Conservation (phyloP, 2,113 vertebrate genomes). For the Podocnemis expansa region DNA sequence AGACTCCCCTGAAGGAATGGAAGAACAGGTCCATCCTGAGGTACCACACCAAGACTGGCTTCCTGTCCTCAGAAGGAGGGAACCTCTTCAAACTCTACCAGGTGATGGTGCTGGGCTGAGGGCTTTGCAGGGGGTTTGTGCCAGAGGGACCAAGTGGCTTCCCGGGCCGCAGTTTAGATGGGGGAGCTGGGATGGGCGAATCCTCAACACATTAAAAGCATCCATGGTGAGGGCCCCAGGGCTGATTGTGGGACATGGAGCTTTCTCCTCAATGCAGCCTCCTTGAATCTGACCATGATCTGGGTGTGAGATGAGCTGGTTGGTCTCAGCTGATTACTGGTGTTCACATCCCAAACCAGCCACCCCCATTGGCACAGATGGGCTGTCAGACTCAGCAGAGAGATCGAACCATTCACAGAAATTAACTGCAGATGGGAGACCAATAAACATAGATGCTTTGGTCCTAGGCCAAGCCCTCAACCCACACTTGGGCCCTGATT, state of each 20-base stretch:
- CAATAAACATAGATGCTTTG: background rate
- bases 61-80: background rate
- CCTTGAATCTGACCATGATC: background rate
- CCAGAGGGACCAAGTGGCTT: background rate
- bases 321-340: background rate
- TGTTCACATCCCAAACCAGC: background rate
- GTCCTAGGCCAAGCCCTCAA: no score
- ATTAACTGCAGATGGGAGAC: background rate
- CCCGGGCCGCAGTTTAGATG: background rate
- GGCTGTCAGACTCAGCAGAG: background rate
- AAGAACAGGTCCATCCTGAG: conserved; percentile 17
- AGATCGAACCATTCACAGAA: background rate
- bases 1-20: conserved; percentile 8
- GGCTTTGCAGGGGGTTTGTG: background rate
- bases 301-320: background rate
- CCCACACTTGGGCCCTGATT: no score
- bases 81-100: conserved; percentile 32
- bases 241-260: background rate
- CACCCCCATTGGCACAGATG: background rate
- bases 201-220: background rate
- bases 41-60: conserved; percentile 13
- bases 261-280: background rate
- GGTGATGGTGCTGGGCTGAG: background rate
- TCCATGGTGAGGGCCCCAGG: background rate
- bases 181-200: background rate